phyloP scores from a whole-genome alignment of 2,797 vertebrate species.

The Vespertilio murinus region DNA sequence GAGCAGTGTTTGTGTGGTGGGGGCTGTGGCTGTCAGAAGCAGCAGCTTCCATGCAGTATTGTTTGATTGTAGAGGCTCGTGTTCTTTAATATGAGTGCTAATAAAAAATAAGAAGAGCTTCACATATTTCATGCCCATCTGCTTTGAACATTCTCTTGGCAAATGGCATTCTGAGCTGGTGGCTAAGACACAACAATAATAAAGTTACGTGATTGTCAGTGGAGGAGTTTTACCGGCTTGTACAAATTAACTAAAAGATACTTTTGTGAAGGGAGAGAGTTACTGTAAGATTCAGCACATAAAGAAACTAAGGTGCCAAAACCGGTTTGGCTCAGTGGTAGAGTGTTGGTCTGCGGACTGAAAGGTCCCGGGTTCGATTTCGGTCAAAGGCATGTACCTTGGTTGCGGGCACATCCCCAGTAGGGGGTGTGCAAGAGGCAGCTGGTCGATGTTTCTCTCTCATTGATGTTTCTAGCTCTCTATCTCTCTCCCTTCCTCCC shows the following conservation, averaged over 20 bases:
- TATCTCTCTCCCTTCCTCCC: no score
- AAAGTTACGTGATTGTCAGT: neutral
- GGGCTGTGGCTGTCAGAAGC: neutral
- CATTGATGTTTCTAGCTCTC: no score
- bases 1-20: neutral
- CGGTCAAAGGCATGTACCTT: no score
- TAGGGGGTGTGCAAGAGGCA: no score
- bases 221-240: neutral
- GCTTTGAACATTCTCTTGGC: slow-evolving; percentile 46
- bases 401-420: no score
- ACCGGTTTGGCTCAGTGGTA: no score
- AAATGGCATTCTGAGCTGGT: slow-evolving; percentile 31
- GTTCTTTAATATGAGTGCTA: slow-evolving; percentile 10
- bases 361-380: no score
- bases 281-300: neutral
- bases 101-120: slow-evolving; percentile 26
- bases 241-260: neutral
- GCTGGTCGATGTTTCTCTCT: no score
- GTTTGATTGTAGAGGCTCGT: neutral
- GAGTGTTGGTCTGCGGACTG: no score
- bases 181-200: slow-evolving; percentile 6
- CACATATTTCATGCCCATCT: slow-evolving; percentile 27
- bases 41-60: neutral
- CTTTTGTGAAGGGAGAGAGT: neutral
- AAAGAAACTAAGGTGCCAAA: neutral